Conservation (phyloP, 1,140 invertebrate species). For the Brachionus paranguensis region DNA sequence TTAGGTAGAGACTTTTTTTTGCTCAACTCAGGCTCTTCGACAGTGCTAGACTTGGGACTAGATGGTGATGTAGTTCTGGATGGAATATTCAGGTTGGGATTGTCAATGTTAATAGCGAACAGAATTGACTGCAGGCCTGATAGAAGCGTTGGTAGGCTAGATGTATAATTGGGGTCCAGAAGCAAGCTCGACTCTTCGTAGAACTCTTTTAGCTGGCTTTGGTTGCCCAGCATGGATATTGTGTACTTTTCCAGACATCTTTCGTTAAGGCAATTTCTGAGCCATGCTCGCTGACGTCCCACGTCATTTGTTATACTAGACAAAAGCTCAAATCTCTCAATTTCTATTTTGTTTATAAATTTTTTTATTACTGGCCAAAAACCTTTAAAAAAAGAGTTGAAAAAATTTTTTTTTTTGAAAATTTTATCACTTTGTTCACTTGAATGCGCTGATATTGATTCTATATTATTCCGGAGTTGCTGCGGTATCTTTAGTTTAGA, state of each 20-base stretch:
- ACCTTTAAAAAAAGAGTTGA: background rate
- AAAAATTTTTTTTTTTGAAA: background rate
- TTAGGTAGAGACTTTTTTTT: slow-evolving; percentile 42
- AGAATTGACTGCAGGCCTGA: slow-evolving; percentile 73
- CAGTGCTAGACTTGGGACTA: slow-evolving; percentile 43
- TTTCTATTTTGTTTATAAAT: slow-evolving; percentile 75
- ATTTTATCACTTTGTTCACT: slow-evolving; percentile 42
- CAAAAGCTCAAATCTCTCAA: slow-evolving; percentile 72
- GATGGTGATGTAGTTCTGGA: slow-evolving; percentile 32
- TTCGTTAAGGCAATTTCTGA: slow-evolving; percentile 78
- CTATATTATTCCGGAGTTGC: slow-evolving; percentile 2
- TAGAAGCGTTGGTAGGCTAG: slow-evolving; percentile 14
- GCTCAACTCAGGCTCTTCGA: background rate
- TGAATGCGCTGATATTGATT: slow-evolving; percentile 23
- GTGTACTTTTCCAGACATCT: slow-evolving; percentile 75
- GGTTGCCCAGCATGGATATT: slow-evolving; percentile 67
- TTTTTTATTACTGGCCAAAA: slow-evolving; percentile 57
- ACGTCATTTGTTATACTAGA: slow-evolving; percentile 72
- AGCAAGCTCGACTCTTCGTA: background rate
- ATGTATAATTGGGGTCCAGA: slow-evolving; percentile 10
- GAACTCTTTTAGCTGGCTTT: slow-evolving; percentile 56
- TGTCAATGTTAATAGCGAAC: slow-evolving; percentile 82
- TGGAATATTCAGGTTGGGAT: slow-evolving; percentile 66
- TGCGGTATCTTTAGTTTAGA: background rate
- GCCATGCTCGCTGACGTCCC: slow-evolving; percentile 74